Percentiles rank a stretch among this genome's conserved stretches.
Evolutionary conservation across 53 echinoderm and acorn worm species (phyloP).

Genomic region (Echinometra lucunter): DNA sequence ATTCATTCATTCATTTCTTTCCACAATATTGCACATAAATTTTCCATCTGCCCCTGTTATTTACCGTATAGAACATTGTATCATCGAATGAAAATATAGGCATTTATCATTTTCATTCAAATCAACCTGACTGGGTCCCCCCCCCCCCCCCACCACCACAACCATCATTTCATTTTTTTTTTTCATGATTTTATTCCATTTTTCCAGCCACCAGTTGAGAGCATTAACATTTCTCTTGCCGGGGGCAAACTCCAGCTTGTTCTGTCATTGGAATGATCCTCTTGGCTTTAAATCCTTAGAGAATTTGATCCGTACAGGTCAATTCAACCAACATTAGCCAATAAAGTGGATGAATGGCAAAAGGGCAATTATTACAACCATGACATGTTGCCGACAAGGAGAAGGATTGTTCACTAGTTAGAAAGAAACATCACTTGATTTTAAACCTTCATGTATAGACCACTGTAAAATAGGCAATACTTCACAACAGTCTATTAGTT

Average conservation of each 20-base stretch:
- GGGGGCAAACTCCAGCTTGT: neutral
- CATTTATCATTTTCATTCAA: neutral
- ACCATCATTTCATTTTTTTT: neutral
- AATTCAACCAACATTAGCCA: neutral
- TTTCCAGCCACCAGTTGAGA: neutral
- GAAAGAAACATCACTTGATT: neutral
- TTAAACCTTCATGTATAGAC: no score
- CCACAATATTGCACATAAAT: neutral
- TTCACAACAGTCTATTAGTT: no score
- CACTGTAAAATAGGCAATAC: neutral
- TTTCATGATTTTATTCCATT: neutral
- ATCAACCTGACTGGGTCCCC: no score
- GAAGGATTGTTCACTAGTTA: neutral
- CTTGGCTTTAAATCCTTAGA: conserved; percentile 5
- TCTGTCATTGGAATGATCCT: neutral
- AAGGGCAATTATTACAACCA: neutral
- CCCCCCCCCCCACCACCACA: neutral
- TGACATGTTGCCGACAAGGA: neutral
- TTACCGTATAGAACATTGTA: no score
- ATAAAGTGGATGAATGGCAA: neutral
- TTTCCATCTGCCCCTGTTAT: no score
- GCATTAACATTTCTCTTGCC: neutral
- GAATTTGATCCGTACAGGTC: neutral
- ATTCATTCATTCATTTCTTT: neutral
- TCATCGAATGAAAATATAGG: neutral